A percentile compares a stretch with the other conserved stretches of the same genome.
phyloP scores from a whole-genome alignment of 2,797 vertebrate genomes.

The Acanthurus leucopareius region DNA sequence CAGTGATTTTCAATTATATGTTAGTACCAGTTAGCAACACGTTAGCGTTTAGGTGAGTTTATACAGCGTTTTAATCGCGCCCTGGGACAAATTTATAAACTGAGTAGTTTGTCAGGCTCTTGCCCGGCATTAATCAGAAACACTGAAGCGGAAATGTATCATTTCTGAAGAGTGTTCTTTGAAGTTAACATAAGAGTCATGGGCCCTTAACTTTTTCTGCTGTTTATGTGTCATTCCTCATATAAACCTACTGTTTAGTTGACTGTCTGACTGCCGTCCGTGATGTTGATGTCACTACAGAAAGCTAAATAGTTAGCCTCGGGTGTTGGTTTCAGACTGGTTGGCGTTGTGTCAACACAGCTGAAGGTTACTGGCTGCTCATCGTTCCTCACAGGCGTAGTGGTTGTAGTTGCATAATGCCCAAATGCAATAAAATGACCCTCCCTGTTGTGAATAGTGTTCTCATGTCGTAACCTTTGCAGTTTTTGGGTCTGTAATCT shows the following conservation, averaged over 20 bases:
- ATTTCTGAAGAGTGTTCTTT: constrained; percentile 22
- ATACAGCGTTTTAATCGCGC: accelerated
- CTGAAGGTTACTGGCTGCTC: constrained; percentile 58
- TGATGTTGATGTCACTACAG: not conserved
- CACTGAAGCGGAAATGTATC: constrained; percentile 64
- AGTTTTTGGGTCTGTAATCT: constrained; percentile 10
- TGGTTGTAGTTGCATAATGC: constrained; percentile 43
- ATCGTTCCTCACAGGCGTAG: constrained; percentile 13
- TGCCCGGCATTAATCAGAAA: constrained; percentile 46
- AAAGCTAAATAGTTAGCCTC: constrained; percentile 38
- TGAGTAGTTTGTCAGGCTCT: constrained; percentile 8
- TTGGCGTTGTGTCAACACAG: constrained; percentile 65
- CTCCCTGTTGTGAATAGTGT: constrained; percentile 15
- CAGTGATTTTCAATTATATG: too few species aligned
- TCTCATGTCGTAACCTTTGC: constrained; percentile 16
- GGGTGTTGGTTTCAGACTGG: constrained; percentile 52
- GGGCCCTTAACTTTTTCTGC: too few species aligned
- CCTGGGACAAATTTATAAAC: not conserved
- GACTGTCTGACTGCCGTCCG: not conserved
- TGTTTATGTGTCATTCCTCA: accelerated
- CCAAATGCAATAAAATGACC: constrained; percentile 3
- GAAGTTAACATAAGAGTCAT: not conserved
- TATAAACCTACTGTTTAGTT: not conserved
- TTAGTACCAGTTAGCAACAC: accelerated
- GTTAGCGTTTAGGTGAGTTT: accelerated